Evolutionary conservation across 2,113 vertebrate genomes (phyloP).

Genomic region (Trichomycterus rosablanca): DNA sequence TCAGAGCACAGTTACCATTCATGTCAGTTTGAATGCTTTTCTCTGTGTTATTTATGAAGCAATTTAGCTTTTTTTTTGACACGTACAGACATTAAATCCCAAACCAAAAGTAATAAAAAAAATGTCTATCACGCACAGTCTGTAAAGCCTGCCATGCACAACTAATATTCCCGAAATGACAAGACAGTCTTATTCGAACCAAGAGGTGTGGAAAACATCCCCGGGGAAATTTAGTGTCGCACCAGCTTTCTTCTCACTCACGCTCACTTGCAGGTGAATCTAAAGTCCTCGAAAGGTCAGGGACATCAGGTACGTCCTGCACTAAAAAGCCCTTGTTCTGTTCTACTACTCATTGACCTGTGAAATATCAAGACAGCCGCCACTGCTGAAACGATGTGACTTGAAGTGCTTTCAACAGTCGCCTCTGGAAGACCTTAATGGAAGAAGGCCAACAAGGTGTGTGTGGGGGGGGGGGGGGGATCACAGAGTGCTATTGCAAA

Average conservation of each 20-base stretch:
- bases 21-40: background rate
- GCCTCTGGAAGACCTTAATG: conserved; percentile 52
- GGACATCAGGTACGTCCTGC: conserved; percentile 62
- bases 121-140: background rate
- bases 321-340: conserved; percentile 52
- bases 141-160: background rate
- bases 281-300: conserved; percentile 63
- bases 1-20: background rate
- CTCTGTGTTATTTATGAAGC: background rate
- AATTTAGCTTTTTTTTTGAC: background rate
- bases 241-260: conserved; percentile 11
- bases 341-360: conserved; percentile 66
- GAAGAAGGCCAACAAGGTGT: conserved; percentile 18
- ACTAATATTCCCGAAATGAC: conserved; percentile 18
- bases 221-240: conserved; percentile 30
- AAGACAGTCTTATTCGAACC: conserved; percentile 4
- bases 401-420: conserved; percentile 66
- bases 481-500: too few relatives aligned
- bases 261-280: conserved; percentile 51
- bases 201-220: conserved; percentile 22
- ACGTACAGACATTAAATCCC: background rate
- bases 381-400: conserved; percentile 68
- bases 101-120: conserved; percentile 10
- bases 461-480: too few relatives aligned
- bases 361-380: conserved; percentile 66